Percentiles rank a stretch among this genome's conserved stretches.
These are phyloP conservation scores for Motacilla alba DNA, from an alignment of 2,113 vertebrate genomes.

Conservation along the genomic window DNA sequence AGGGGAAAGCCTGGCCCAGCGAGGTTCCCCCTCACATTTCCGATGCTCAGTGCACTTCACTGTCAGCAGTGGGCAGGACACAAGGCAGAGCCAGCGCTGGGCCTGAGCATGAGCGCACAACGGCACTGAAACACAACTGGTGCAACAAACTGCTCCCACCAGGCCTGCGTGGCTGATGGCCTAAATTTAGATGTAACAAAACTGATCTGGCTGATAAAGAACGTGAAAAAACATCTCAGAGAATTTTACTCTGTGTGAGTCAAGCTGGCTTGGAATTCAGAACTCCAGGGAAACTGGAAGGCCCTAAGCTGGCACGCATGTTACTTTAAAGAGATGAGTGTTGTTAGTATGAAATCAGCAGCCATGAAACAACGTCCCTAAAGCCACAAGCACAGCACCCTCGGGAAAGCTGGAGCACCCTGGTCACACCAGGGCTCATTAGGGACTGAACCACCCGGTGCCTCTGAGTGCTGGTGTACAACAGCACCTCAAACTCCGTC, in stretches of 20 bases:
- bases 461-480: neutral
- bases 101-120: neutral
- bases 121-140: fast-evolving
- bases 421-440: neutral
- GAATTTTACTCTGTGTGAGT: neutral
- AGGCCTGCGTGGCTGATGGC: neutral
- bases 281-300: neutral
- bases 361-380: neutral
- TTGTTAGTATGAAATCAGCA: neutral
- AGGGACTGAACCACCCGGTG: neutral
- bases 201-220: neutral
- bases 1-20: neutral
- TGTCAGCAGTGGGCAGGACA: neutral
- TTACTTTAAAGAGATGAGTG: neutral
- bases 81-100: fast-evolving
- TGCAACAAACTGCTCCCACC: neutral
- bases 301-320: fast-evolving
- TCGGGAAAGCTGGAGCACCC: neutral
- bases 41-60: fast-evolving
- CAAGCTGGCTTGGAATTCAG: neutral
- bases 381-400: neutral
- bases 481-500: neutral
- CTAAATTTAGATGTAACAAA: neutral
- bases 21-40: neutral
- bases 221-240: neutral